These are phyloP conservation scores for Hippopotamyrus pictus DNA, from an alignment of 2,797 vertebrate species.

Conservation along the genomic window DNA sequence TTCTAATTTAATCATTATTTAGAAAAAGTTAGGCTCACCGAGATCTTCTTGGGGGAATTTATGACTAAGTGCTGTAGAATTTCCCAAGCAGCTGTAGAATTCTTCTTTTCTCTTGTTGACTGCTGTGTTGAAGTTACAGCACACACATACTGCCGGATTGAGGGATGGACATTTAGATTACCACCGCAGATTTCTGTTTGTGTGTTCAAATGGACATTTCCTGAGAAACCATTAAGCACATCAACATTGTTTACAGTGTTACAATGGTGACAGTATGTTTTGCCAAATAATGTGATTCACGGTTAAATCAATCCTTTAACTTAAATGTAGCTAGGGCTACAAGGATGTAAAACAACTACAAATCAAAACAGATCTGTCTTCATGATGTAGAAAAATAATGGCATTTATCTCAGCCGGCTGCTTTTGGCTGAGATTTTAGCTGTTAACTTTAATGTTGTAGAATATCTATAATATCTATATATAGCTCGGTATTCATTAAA, in stretches of 20 bases:
- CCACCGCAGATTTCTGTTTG: not conserved
- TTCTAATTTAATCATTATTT: not conserved
- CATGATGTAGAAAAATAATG: not conserved
- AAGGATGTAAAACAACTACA: not conserved
- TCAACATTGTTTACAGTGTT: not conserved
- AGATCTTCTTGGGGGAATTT: not conserved
- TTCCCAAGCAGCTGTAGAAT: not conserved
- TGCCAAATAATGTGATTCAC: not conserved
- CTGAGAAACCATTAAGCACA: not conserved
- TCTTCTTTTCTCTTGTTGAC: not conserved
- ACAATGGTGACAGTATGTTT: not conserved
- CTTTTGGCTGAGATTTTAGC: not conserved
- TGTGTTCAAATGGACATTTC: not conserved
- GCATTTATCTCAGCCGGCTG: not conserved
- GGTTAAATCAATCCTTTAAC: not conserved
- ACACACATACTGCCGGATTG: not conserved
- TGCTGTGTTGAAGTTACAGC: not conserved
- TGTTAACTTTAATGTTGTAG: not conserved
- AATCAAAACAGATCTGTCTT: not conserved
- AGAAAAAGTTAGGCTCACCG: not conserved
- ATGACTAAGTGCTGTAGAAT: not conserved
- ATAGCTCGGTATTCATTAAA: not conserved
- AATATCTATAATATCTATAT: not conserved
- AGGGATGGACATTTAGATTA: not conserved
- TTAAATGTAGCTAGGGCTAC: not conserved